Evolutionary conservation across 1,140 invertebrate species (phyloP).

Genomic region (Aphelinus atriplicis): DNA sequence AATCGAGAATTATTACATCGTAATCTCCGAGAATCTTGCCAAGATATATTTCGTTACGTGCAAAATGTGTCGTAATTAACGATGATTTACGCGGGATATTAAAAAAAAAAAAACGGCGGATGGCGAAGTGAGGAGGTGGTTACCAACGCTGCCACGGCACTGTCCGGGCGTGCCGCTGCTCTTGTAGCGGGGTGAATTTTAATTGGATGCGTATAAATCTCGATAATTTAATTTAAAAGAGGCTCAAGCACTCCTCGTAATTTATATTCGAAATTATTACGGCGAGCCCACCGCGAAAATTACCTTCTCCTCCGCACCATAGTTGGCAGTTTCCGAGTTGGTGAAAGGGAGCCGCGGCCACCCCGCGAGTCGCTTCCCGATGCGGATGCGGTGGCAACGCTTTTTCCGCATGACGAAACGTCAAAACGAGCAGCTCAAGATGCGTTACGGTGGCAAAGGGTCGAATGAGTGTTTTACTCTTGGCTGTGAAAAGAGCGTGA

Average conservation of each 20-base stretch:
- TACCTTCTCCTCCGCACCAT: conserved; percentile 5
- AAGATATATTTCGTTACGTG: background rate
- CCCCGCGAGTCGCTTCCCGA: background rate
- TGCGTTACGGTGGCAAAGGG: background rate
- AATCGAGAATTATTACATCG: background rate
- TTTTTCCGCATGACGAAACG: background rate
- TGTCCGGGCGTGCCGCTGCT: background rate
- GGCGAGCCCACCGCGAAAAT: conserved; percentile 9
- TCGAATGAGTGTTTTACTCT: background rate
- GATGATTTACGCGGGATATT: conserved; percentile 22
- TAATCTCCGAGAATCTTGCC: background rate
- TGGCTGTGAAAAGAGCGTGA: too few species aligned
- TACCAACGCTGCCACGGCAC: too few species aligned
- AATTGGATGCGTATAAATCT: conserved; percentile 40
- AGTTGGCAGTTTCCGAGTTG: conserved; percentile 6
- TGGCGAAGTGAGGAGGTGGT: too few species aligned
- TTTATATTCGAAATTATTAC: conserved; percentile 34
- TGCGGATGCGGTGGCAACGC: too few species aligned
- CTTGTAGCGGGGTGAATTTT: conserved; percentile 13
- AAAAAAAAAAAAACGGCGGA: background rate
- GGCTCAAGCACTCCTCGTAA: conserved; percentile 30
- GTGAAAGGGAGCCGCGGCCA: background rate
- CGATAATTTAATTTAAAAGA: conserved; percentile 40
- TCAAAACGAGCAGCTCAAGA: background rate
- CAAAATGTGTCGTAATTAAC: background rate